Percentiles rank a stretch among this genome's conserved stretches.
These are phyloP conservation scores for Drosophila kohkoa DNA, from an alignment of 1,140 invertebrate species.

Conservation along the genomic window DNA sequence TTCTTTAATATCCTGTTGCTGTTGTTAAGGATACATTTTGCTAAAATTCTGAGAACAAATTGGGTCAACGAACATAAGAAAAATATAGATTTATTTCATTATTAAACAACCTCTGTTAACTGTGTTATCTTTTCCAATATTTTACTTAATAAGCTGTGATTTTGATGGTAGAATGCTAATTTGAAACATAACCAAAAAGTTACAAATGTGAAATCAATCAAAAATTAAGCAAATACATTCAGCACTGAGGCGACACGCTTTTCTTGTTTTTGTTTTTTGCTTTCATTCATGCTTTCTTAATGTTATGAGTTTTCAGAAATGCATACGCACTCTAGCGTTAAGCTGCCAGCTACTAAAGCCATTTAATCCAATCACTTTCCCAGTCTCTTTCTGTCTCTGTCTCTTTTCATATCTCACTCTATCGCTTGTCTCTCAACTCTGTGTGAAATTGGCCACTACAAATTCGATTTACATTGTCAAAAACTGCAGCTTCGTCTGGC, in stretches of 20 bases:
- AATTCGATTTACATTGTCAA: slow-evolving; percentile 53
- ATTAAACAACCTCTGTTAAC: too few species aligned
- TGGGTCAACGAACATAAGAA: too few species aligned
- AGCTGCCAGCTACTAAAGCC: slow-evolving; percentile 30
- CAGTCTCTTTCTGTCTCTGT: background rate
- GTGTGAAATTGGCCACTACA: slow-evolving; percentile 36
- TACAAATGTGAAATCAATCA: too few species aligned
- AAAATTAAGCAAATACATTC: slow-evolving; percentile 36
- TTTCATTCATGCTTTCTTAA: background rate
- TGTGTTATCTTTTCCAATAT: too few species aligned
- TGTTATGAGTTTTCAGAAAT: slow-evolving; percentile 32
- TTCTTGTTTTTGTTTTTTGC: background rate
- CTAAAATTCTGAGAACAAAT: too few species aligned
- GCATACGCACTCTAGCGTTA: slow-evolving; percentile 35
- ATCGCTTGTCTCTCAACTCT: slow-evolving; percentile 1
- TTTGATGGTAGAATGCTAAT: too few species aligned
- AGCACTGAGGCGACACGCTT: slow-evolving; percentile 5
- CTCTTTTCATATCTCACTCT: background rate
- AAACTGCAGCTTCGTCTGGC: slow-evolving; percentile 25
- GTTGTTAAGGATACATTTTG: too few species aligned
- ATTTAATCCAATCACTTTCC: background rate
- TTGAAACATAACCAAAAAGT: too few species aligned
- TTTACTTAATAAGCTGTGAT: too few species aligned
- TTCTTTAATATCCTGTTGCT: too few species aligned
- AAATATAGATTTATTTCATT: too few species aligned